Base-by-base conservation (phyloP, 1,140 invertebrate genomes). In the Trachelipus rathkii region DNA sequence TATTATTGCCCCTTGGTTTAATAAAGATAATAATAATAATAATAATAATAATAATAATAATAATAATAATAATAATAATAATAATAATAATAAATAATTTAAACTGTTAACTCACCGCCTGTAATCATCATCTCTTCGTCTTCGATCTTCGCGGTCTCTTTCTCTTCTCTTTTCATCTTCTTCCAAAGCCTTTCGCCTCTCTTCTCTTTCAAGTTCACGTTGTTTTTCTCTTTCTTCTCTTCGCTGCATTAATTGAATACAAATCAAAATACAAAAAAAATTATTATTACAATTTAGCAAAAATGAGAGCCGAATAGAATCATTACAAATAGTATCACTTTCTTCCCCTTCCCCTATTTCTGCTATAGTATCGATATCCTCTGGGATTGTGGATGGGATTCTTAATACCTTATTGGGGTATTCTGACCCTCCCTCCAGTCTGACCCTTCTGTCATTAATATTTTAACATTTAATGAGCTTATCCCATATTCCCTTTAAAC, bases 191-290 rank as follows among this genome's bases (percentile, higher is more conserved):
- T 72, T 72, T 23, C 77, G 74, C 73, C 81, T 78, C 19, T 78
- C 78, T 45, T 81, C 78, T 72, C 81, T 75, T 50, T 81, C 81
- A 53, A 79, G 76, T 53, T 81, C 81, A 21, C 81, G 53, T 43
- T 73, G 72, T 23, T 71, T 69, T 43, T 81, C 81, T 10, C 82
- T 74, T 53, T 82, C 82, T 67, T 82, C 72, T 75, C 79, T 75
- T 44, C 74, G 76, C 70, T 81, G 33, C 4, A 76, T 19, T 76
- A 74, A 10, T 21, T 19, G 33, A 75, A 33, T 45, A 44, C 19
- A 33, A 24, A 45, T 11, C 44, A 73, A 50, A 68, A 33, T 45
- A 60, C 19, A 73, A 73, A 9, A 73, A 10, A 10, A 46, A 23
- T 71, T n/a, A n/a, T 23, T 71, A n/a, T 1, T 19, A 71, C 15